phyloP scores from a whole-genome alignment of 2,113 vertebrate species.

The Poecilia latipinna region DNA sequence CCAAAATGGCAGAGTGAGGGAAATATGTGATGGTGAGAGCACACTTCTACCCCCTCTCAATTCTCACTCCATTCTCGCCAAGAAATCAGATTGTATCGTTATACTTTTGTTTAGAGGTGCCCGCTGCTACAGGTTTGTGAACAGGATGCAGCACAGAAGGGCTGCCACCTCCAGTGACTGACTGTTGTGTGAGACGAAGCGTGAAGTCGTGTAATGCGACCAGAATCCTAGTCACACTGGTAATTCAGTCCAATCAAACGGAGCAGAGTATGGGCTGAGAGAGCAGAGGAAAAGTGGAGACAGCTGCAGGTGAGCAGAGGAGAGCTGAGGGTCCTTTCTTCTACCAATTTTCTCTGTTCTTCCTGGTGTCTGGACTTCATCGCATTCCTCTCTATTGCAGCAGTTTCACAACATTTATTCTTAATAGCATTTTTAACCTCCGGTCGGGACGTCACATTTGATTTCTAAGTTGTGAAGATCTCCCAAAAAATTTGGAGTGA shows the following conservation, averaged over 20 bases:
- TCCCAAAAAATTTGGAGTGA: no score
- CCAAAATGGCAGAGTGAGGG: conserved; percentile 6
- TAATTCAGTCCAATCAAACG: conserved; percentile 34
- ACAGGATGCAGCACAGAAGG: conserved; percentile 64
- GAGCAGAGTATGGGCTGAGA: conserved; percentile 3
- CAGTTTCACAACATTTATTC: conserved; percentile 7
- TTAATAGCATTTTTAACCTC: conserved; percentile 4
- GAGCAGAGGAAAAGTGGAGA: conserved; percentile 4
- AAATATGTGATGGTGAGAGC: conserved; percentile 18
- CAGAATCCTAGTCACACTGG: conserved; percentile 46
- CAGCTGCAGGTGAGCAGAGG: conserved; percentile 35
- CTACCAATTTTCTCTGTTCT: conserved; percentile 30
- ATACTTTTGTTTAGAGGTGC: conserved; percentile 29
- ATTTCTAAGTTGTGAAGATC: no score
- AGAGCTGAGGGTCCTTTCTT: conserved; percentile 39
- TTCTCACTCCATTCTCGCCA: conserved; percentile 22
- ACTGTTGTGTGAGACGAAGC: conserved; percentile 67
- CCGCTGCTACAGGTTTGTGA: conserved; percentile 55
- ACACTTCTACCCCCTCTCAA: background rate
- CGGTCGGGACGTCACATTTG: background rate
- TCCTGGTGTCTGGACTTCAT: background rate
- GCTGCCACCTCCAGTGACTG: conserved; percentile 46
- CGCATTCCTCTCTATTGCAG: background rate
- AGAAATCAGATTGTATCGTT: conserved; percentile 30
- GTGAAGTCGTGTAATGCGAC: conserved; percentile 59